phyloP scores from a whole-genome alignment of 2,888 invertebrate genomes.

The Agriopis aurantiaria region DNA sequence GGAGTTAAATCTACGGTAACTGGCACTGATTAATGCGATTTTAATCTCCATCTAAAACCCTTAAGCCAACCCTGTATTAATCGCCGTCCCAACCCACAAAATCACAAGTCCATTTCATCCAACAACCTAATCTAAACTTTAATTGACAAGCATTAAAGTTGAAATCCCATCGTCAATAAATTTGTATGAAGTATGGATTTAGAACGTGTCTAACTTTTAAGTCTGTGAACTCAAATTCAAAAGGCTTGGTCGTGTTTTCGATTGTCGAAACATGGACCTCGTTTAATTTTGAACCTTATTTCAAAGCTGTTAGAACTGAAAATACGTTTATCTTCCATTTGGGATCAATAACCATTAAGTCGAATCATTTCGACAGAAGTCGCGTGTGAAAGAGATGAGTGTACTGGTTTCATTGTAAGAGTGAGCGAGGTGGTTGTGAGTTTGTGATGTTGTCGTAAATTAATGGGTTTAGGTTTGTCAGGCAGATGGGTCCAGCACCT shows the following conservation, averaged over 20 bases:
- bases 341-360: constrained; percentile 82
- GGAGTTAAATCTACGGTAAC: constrained; percentile 79
- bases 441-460: constrained; percentile 62
- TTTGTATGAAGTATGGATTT: constrained; percentile 60
- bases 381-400: constrained; percentile 65
- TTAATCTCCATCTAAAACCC: constrained; percentile 89
- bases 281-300: constrained; percentile 46
- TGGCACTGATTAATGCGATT: constrained; percentile 91
- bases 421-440: constrained; percentile 60
- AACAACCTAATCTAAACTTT: constrained; percentile 65
- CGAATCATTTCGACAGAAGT: constrained; percentile 78
- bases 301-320: constrained; percentile 55
- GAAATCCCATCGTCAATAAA: constrained; percentile 47
- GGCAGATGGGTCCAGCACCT: constrained; percentile 77
- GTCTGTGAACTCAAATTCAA: constrained; percentile 78
- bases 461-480: constrained; percentile 64
- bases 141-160: constrained; percentile 50
- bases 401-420: constrained; percentile 52
- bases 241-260: constrained; percentile 73
- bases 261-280: constrained; percentile 49
- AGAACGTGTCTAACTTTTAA: constrained; percentile 72
- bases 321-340: constrained; percentile 52
- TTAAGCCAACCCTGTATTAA: constrained; percentile 85
- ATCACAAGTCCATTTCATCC: constrained; percentile 65
- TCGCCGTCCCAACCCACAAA: constrained; percentile 83